Evolutionary conservation across 2,888 invertebrate species (phyloP).

Genomic region (Andricus curvator): DNA sequence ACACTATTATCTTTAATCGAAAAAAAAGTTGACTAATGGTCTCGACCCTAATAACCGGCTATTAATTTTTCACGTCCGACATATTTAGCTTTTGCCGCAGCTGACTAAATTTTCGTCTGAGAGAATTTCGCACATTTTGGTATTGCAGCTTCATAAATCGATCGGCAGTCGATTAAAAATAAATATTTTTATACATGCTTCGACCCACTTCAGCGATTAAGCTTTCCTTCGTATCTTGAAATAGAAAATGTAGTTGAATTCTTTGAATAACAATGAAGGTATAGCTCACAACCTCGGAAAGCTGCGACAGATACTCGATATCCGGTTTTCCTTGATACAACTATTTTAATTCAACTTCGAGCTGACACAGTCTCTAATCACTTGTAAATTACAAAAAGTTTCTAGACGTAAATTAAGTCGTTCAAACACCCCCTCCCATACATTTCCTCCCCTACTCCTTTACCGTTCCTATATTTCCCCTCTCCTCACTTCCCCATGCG

Average conservation of each 20-base stretch:
- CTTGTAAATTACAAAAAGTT: neutral
- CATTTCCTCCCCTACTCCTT: too few species aligned
- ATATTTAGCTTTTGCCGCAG: neutral
- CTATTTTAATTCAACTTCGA: slow-evolving; percentile 42
- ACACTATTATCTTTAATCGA: neutral
- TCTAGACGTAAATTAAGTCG: too few species aligned
- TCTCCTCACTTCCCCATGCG: too few species aligned
- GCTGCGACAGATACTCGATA: slow-evolving; percentile 47
- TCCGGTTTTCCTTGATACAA: slow-evolving; percentile 47
- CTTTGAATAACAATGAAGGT: slow-evolving; percentile 44
- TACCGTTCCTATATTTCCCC: too few species aligned
- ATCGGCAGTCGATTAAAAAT: slow-evolving; percentile 41
- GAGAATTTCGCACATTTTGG: slow-evolving; percentile 38
- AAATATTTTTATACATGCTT: slow-evolving; percentile 47
- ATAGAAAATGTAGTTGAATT: slow-evolving; percentile 28
- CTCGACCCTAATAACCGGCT: neutral
- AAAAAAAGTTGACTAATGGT: neutral
- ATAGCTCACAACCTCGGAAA: slow-evolving; percentile 11
- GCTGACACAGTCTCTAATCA: slow-evolving; percentile 8
- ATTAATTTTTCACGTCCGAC: neutral
- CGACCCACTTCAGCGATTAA: slow-evolving; percentile 46
- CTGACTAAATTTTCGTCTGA: neutral
- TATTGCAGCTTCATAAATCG: slow-evolving; percentile 47
- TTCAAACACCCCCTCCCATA: too few species aligned
- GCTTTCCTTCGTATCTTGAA: slow-evolving; percentile 45